Percentiles rank a stretch among this genome's conserved stretches.
Conservation (phyloP, 1,140 invertebrate species). For the Stegodyphus dumicola region DNA sequence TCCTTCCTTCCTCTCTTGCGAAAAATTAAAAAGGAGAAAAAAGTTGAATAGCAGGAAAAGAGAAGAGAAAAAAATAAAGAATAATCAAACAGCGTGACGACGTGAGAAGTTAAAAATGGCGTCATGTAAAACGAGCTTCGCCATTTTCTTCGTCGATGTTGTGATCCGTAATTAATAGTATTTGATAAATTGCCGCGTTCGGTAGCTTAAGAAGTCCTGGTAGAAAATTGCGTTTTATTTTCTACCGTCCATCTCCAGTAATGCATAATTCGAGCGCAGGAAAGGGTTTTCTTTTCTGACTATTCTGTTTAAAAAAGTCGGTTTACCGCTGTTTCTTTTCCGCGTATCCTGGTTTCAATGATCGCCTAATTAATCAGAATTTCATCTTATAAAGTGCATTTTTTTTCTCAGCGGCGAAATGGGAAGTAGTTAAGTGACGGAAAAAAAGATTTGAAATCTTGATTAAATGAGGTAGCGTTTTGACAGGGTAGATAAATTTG, state of each 20-base stretch:
- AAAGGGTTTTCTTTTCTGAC: too few relatives aligned
- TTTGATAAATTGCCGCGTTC: constrained; percentile 24
- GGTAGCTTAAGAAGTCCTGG: constrained; percentile 23
- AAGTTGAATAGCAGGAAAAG: background rate
- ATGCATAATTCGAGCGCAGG: constrained; percentile 14
- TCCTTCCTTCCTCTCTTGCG: too few relatives aligned
- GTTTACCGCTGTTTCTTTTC: too few relatives aligned
- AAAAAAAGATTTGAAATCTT: too few relatives aligned
- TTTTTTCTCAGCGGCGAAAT: too few relatives aligned
- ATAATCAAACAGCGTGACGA: constrained; percentile 3
- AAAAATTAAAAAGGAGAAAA: background rate
- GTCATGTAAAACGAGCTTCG: background rate
- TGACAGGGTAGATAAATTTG: too few relatives aligned
- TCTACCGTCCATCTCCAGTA: background rate
- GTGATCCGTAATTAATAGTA: constrained; percentile 35
- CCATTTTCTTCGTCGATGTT: constrained; percentile 18
- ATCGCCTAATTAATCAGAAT: too few relatives aligned
- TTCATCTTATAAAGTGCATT: too few relatives aligned
- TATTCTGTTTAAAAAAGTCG: too few relatives aligned
- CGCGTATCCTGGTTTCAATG: too few relatives aligned
- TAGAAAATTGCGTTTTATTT: constrained; percentile 30
- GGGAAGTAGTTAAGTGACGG: too few relatives aligned
- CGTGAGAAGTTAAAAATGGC: constrained; percentile 23
- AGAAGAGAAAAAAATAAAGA: background rate
- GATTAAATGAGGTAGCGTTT: too few relatives aligned